Evolutionary conservation across 2,113 vertebrate genomes (phyloP), one percentile per base, ranked within the genome.

Genomic region (Notothenia coriiceps): DNA sequence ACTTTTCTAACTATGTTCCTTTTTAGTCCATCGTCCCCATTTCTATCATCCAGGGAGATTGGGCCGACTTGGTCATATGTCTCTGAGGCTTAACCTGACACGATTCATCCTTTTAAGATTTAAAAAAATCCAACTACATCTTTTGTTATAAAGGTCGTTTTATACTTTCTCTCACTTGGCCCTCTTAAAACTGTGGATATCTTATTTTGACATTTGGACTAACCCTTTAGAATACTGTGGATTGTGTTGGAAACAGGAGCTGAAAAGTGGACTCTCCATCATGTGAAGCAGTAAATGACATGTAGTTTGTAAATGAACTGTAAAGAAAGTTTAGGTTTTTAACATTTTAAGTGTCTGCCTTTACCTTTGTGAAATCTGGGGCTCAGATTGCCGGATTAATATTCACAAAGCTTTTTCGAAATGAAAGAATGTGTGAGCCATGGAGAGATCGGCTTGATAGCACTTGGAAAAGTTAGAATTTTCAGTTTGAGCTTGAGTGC

Each of bases 401-500:
- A 51, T 83, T 82, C 52, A 68, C 50, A 56, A 46, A 57, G 25
- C 55, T 50, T 8, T 61, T 44, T 75, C 74, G 72, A 47, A 78
- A 69, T 79, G 49, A 54, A 70, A 66, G 62, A 52, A 6, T 60
- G 51, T 66, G 11, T 72, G 63, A 79, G 71, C 22, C 1, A 1
- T 33, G 10, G 15, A 18, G 52, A 75, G 49, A 6, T 29, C 46
- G 56, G 47, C 67, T 89, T 25, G 51, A 75, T 57, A 86, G 74
- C 40, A 43, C 47, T 69, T 69, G 67, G 18, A 52, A 74, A 46
- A 43, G 80, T 70, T 47, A 10, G 63, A 72, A 49, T 79, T 74
- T 77, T 80, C 81, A 70, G 33, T n/a, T 76, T 72, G 80, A 81
- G 75, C 61, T 62, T 12, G 52, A 70, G 67, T 52, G 59, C 1